Conservation (phyloP, 1,140 invertebrate species). For the Palaemon carinicauda region DNA sequence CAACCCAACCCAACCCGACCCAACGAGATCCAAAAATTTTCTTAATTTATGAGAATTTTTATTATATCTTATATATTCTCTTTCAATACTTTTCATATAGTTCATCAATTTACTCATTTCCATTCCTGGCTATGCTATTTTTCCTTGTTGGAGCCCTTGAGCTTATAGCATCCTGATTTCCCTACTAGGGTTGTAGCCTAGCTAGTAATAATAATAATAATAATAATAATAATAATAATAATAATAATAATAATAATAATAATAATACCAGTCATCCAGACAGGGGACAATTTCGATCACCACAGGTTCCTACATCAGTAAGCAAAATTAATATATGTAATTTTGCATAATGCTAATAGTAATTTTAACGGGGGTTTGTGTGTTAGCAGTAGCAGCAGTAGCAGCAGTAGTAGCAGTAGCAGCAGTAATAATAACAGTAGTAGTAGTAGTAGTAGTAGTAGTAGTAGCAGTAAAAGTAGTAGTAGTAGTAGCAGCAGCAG, state of each 20-base stretch:
- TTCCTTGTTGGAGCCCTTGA: too few relatives aligned
- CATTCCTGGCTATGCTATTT: too few relatives aligned
- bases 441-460: not conserved
- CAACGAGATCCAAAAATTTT: not conserved
- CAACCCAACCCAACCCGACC: conserved; percentile 10
- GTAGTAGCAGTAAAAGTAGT: not conserved
- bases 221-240: too few relatives aligned
- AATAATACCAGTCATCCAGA: too few relatives aligned
- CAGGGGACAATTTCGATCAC: too few relatives aligned
- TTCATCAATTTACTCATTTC: too few relatives aligned
- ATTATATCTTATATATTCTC: not conserved
- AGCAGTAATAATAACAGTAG: not conserved
- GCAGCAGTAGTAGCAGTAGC: not conserved
- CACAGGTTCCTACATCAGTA: too few relatives aligned
- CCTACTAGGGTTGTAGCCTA: too few relatives aligned
- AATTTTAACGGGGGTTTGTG: not conserved
- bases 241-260: too few relatives aligned
- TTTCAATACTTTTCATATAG: not conserved
- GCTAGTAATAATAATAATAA: too few relatives aligned
- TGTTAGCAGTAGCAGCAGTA: not conserved
- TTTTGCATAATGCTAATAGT: not conserved
- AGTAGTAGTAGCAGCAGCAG: not conserved
- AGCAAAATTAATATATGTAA: not conserved
- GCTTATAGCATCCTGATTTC: too few relatives aligned
- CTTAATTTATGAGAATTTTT: too few relatives aligned